Conservation (phyloP, 2,797 vertebrate species). For the Lacerta agilis region DNA sequence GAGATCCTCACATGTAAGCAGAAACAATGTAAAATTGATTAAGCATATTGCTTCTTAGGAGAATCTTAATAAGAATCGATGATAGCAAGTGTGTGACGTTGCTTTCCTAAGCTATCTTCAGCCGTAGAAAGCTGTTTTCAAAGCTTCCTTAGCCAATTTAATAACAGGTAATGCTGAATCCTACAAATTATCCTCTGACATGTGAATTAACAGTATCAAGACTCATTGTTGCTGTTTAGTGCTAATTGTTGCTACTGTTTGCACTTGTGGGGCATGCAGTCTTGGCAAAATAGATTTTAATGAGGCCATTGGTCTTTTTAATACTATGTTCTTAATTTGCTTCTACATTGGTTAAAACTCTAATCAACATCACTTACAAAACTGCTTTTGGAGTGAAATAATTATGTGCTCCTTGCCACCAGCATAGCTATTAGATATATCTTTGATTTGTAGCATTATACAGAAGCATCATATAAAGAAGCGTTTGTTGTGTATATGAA, state of each 20-base stretch:
- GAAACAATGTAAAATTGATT: constrained; percentile 2
- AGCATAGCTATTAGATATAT: constrained; percentile 27
- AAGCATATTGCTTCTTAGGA: not conserved
- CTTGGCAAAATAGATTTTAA: constrained; percentile 64
- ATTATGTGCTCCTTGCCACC: constrained; percentile 27
- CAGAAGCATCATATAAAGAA: constrained; percentile 39
- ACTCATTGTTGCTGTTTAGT: constrained; percentile 37
- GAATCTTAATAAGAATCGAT: constrained; percentile 47
- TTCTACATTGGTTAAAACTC: constrained; percentile 61
- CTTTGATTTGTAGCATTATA: constrained; percentile 22
- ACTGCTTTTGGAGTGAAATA: constrained; percentile 60
- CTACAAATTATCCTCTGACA: constrained; percentile 42
- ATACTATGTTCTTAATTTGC: constrained; percentile 60
- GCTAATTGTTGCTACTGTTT: constrained; percentile 53
- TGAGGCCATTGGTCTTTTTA: constrained; percentile 61
- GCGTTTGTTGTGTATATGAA: constrained; percentile 36
- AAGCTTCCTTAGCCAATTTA: constrained; percentile 44
- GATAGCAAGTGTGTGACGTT: constrained; percentile 32
- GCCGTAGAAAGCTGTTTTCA: constrained; percentile 47
- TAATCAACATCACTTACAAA: constrained; percentile 65
- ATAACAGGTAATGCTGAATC: constrained; percentile 42
- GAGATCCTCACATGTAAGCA: constrained; percentile 17
- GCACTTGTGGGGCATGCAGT: constrained; percentile 43
- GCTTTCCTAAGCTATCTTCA: constrained; percentile 50
- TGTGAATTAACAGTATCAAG: constrained; percentile 42